Evolutionary conservation across 1,140 invertebrate genomes (phyloP).

Genomic region (Mya arenaria): DNA sequence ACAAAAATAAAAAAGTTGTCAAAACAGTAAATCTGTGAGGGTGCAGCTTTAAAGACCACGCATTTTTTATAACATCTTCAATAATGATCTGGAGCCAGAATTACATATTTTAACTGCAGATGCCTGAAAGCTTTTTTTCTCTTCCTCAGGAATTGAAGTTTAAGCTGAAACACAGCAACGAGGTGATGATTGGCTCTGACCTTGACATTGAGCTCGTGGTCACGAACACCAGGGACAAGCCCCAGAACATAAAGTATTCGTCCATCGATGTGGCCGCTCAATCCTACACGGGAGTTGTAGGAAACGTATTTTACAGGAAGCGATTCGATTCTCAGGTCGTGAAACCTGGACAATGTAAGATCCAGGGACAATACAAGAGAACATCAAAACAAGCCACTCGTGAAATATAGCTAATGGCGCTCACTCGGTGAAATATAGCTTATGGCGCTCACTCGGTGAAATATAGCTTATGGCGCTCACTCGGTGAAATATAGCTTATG

Average conservation of each 20-base stretch:
- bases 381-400: no score
- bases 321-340: background rate
- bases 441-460: no score
- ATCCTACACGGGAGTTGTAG: background rate
- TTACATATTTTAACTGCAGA: no score
- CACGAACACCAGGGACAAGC: background rate
- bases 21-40: no score
- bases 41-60: background rate
- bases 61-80: background rate
- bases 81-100: background rate
- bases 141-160: background rate
- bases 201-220: background rate
- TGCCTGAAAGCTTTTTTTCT: no score
- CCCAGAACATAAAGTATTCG: background rate
- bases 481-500: no score
- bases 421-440: no score
- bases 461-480: no score
- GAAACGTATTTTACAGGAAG: background rate
- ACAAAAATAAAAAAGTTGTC: no score
- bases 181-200: background rate
- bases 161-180: background rate
- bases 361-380: no score
- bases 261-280: background rate
- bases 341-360: background rate
- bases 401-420: no score